Conservation (phyloP, 2,113 vertebrate species). For the Podarcis cretensis region DNA sequence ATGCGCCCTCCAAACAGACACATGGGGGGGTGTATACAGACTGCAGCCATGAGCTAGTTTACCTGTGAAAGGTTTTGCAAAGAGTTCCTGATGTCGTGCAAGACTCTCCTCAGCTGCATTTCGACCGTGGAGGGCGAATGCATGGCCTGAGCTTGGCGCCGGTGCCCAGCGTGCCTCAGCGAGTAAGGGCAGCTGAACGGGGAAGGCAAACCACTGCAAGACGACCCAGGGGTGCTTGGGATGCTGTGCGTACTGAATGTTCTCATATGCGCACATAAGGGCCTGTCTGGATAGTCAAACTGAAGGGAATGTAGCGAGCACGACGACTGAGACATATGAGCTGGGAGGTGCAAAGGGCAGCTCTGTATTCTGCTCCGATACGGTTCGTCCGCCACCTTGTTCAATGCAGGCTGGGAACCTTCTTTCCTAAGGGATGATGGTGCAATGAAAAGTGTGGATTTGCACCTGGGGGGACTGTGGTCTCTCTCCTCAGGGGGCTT, state of each 20-base stretch:
- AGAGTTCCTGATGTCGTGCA: slow-evolving; percentile 91
- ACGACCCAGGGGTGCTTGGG: slow-evolving; percentile 78
- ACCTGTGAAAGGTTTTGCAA: slow-evolving; percentile 93
- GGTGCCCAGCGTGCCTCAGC: slow-evolving; percentile 62
- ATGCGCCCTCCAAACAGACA: neutral
- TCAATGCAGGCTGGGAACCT: slow-evolving; percentile 21
- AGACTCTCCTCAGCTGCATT: slow-evolving; percentile 93
- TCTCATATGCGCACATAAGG: slow-evolving; percentile 71
- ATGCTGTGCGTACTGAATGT: slow-evolving; percentile 88
- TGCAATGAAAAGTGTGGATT: slow-evolving; percentile 80
- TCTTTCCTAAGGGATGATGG: slow-evolving; percentile 63
- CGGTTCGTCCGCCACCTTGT: slow-evolving; percentile 48
- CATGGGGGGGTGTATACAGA: neutral
- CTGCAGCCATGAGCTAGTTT: slow-evolving; percentile 18
- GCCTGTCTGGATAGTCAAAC: slow-evolving; percentile 79
- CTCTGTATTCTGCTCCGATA: slow-evolving; percentile 59
- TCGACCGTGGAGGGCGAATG: slow-evolving; percentile 84
- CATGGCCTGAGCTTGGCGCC: slow-evolving; percentile 56
- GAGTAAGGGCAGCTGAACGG: slow-evolving; percentile 71
- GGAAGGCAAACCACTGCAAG: slow-evolving; percentile 58
- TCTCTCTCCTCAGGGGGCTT: slow-evolving; percentile 36
- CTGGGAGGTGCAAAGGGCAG: slow-evolving; percentile 63
- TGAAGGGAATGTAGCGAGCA: slow-evolving; percentile 85
- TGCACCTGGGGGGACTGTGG: slow-evolving; percentile 58
- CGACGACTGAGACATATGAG: slow-evolving; percentile 75